Conservation (phyloP, 1,140 invertebrate genomes). For the Gryon sp. region DNA sequence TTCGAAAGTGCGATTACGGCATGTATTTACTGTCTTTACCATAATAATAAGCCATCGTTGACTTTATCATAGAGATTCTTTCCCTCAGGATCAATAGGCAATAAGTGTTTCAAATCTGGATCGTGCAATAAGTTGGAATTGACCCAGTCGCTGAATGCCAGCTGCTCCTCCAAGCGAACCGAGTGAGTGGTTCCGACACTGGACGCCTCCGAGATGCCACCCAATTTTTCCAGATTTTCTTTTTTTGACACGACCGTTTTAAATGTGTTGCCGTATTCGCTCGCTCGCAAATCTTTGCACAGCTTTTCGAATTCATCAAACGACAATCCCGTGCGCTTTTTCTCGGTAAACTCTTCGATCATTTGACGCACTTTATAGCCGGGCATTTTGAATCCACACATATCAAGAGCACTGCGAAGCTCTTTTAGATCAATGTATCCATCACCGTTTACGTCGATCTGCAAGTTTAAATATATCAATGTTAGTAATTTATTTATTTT, state of each 20-base stretch:
- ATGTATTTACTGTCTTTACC: too few species aligned
- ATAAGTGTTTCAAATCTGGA: constrained; percentile 91
- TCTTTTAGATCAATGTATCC: constrained; percentile 94
- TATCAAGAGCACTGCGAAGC: constrained; percentile 92
- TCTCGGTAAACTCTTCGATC: constrained; percentile 91
- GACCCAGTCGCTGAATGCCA: constrained; percentile 99
- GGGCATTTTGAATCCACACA: constrained; percentile 95
- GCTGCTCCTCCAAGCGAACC: constrained; percentile 95
- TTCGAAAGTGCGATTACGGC: too few species aligned
- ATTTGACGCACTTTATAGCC: constrained; percentile 95
- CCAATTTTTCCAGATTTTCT: constrained; percentile 94
- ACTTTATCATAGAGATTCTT: constrained; percentile 95
- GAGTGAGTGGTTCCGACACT: constrained; percentile 96
- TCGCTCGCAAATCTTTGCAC: constrained; percentile 92
- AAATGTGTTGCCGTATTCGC: constrained; percentile 94
- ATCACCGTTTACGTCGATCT: constrained; percentile 95
- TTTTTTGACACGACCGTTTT: constrained; percentile 95
- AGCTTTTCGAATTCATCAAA: constrained; percentile 94
- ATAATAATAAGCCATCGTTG: constrained; percentile 97
- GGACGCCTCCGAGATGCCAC: constrained; percentile 96
- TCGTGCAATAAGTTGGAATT: constrained; percentile 95
- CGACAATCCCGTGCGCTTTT: constrained; percentile 88
- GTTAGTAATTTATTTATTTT: not conserved
- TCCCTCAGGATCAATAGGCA: constrained; percentile 95
- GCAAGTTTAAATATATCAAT: constrained; percentile 47